Conservation (phyloP, 2,888 invertebrate genomes). For the Drosophila colorata region DNA sequence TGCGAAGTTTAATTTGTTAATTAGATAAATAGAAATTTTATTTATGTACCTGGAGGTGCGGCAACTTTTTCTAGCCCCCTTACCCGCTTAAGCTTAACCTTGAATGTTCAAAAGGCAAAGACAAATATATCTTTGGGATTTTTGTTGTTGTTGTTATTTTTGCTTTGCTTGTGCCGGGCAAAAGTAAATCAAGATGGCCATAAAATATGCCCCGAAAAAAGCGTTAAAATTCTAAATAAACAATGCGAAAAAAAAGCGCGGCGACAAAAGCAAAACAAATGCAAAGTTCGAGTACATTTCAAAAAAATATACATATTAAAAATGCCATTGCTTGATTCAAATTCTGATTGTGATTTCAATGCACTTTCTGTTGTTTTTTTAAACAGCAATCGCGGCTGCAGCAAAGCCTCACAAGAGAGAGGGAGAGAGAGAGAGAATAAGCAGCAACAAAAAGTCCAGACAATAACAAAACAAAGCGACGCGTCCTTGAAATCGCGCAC, state of each 20-base stretch:
- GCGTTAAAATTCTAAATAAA: slow-evolving; percentile 66
- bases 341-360: slow-evolving; percentile 72
- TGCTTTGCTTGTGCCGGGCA: slow-evolving; percentile 25
- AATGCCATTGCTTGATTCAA: slow-evolving; percentile 61
- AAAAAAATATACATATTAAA: slow-evolving; percentile 40
- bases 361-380: slow-evolving; percentile 60
- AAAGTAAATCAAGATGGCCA: slow-evolving; percentile 57
- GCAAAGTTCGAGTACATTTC: slow-evolving; percentile 64
- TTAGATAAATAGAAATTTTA: slow-evolving; percentile 68
- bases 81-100: slow-evolving; percentile 14
- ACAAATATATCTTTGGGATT: slow-evolving; percentile 2
- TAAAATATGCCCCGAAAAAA: slow-evolving; percentile 50
- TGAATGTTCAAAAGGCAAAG: slow-evolving; percentile 24
- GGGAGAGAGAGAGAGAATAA: slow-evolving; percentile 18
- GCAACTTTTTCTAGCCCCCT: slow-evolving; percentile 9
- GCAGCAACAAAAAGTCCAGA: slow-evolving; percentile 64
- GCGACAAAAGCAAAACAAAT: slow-evolving; percentile 49
- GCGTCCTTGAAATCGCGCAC: slow-evolving; percentile 72
- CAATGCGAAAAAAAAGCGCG: slow-evolving; percentile 32
- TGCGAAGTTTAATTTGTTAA: slow-evolving; percentile 68
- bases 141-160: slow-evolving; percentile 4
- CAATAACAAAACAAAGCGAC: slow-evolving; percentile 75
- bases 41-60: slow-evolving; percentile 32
- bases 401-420: slow-evolving; percentile 20
- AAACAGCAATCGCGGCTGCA: slow-evolving; percentile 30